Percentiles rank a stretch among this genome's conserved stretches.
Evolutionary conservation across 2,113 vertebrate species (phyloP).

Genomic region (Callocephalon fimbriatum): DNA sequence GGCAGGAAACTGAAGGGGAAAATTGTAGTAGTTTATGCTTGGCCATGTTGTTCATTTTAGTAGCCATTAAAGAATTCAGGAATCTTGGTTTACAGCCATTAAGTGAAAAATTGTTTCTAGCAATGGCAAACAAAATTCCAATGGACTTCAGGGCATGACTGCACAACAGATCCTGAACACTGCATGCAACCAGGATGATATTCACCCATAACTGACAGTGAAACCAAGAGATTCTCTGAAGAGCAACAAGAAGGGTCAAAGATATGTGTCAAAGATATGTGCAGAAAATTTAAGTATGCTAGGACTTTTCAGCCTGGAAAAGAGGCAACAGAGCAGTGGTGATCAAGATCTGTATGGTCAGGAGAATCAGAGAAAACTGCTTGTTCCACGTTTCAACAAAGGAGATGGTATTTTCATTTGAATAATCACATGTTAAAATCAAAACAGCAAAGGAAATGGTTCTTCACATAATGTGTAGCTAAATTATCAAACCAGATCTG

Average conservation of each 20-base stretch:
- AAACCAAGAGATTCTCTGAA: background rate
- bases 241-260: background rate
- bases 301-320: background rate
- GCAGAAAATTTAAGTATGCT: background rate
- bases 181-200: background rate
- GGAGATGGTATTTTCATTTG: background rate
- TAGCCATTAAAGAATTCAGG: background rate
- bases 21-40: background rate
- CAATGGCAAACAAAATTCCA: slow-evolving; percentile 57
- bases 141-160: background rate
- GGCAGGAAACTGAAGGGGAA: background rate
- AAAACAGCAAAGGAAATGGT: background rate
- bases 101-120: slow-evolving; percentile 8
- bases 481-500: background rate
- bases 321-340: background rate
- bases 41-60: background rate
- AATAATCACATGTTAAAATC: background rate
- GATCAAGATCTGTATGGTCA: background rate
- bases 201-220: fast-evolving
- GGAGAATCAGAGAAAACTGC: background rate
- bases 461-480: background rate
- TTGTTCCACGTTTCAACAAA: background rate
- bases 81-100: slow-evolving; percentile 19
- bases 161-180: slow-evolving; percentile 5
- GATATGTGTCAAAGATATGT: background rate